Conservation (phyloP, 2,113 vertebrate species). For the Calidris pygmaea region DNA sequence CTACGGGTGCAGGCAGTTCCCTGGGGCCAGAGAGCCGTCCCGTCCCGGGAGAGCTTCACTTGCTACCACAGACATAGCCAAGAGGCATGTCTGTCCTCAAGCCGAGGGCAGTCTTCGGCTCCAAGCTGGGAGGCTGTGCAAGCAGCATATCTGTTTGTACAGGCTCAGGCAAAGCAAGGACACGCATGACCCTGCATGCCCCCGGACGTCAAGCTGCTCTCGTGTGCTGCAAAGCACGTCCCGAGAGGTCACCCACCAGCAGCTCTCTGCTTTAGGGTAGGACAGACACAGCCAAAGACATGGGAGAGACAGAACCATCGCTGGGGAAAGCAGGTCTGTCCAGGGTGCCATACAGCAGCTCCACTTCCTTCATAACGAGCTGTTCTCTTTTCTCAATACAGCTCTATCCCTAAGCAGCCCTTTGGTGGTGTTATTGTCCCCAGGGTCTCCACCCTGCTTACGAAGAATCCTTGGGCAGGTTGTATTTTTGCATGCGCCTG, state of each 20-base stretch:
- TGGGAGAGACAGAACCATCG: background rate
- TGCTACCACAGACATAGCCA: background rate
- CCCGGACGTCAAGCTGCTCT: rapidly evolving
- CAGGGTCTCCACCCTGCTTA: background rate
- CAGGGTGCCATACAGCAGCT: background rate
- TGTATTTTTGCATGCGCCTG: background rate
- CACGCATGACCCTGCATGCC: background rate
- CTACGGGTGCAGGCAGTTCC: background rate
- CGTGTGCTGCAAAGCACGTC: background rate
- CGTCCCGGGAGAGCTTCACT: background rate
- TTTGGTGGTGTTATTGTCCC: background rate
- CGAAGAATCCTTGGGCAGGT: background rate
- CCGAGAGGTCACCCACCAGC: background rate
- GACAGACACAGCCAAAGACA: background rate
- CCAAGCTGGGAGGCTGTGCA: background rate
- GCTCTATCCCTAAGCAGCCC: background rate
- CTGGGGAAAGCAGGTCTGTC: background rate
- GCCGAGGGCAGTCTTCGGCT: background rate
- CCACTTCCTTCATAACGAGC: background rate
- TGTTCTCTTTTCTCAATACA: background rate
- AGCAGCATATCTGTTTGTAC: background rate
- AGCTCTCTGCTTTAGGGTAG: background rate
- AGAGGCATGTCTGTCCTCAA: background rate
- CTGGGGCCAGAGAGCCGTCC: background rate
- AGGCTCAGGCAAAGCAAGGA: background rate